Evolutionary conservation across 2,888 invertebrate species (phyloP).

Genomic region (Lasioglossum lativentre): DNA sequence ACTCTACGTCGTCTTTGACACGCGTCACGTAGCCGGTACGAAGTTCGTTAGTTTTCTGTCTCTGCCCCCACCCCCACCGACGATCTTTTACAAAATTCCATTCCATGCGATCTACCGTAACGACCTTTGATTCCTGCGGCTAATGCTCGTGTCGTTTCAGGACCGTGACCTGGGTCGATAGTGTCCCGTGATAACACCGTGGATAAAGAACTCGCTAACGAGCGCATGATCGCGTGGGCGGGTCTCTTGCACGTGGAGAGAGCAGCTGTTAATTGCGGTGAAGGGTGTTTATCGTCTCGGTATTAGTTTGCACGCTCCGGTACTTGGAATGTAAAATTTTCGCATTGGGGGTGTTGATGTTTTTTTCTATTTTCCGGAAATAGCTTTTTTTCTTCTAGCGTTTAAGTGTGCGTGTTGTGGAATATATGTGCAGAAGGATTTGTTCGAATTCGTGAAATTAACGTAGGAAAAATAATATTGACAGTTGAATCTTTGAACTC

Average conservation of each 20-base stretch:
- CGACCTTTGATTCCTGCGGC: background rate
- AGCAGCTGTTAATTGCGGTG: background rate
- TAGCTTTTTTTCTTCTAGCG: no score
- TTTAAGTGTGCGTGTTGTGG: no score
- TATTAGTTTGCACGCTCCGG: no score
- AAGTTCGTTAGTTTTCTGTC: background rate
- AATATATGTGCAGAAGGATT: no score
- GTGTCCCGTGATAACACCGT: background rate
- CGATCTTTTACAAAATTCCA: background rate
- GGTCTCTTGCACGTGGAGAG: background rate
- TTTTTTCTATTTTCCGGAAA: no score
- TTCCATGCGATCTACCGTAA: slow-evolving; percentile 2
- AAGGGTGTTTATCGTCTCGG: no score
- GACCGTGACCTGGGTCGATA: slow-evolving; percentile 3
- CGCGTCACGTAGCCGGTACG: background rate
- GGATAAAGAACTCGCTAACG: background rate
- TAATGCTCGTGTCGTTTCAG: background rate
- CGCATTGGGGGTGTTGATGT: no score
- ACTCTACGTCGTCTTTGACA: background rate
- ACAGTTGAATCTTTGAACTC: no score
- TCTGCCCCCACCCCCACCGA: background rate
- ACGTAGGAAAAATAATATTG: no score
- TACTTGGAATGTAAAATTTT: no score
- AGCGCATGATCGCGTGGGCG: background rate
- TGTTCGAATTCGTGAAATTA: no score